Percentiles rank a stretch among this genome's conserved stretches.
Evolutionary conservation across 2,888 invertebrate species (phyloP).

Genomic region (Agrochola circellaris): DNA sequence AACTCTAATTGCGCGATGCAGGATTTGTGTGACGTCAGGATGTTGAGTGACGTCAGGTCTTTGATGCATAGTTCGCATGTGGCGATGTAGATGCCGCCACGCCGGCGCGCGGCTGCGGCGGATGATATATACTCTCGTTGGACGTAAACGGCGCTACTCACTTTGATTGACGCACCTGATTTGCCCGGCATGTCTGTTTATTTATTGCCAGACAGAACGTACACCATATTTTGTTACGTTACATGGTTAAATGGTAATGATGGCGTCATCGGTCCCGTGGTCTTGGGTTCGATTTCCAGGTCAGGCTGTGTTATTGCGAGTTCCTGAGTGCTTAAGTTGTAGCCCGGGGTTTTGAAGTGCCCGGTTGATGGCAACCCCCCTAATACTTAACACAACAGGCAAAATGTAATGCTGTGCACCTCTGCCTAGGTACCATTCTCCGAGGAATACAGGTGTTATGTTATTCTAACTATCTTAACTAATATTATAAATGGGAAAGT

Average conservation of each 20-base stretch:
- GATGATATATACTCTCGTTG: conserved; percentile 50
- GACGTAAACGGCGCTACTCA: conserved; percentile 29
- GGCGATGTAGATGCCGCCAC: no score
- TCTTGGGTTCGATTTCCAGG: background rate
- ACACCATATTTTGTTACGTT: background rate
- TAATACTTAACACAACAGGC: background rate
- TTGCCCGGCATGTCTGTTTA: conserved; percentile 46
- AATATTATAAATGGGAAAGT: no score
- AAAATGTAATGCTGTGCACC: background rate
- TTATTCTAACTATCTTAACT: no score
- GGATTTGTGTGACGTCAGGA: no score
- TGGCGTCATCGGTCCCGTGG: background rate
- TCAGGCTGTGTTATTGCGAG: no score
- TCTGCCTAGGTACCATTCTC: no score
- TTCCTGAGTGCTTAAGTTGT: background rate
- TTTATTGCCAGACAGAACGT: conserved; percentile 25
- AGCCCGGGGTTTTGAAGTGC: background rate
- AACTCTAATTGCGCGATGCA: no score
- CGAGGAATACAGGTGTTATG: no score
- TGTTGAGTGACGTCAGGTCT: no score
- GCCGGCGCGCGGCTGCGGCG: conserved; percentile 11
- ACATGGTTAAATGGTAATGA: background rate
- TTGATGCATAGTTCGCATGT: no score
- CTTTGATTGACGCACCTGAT: conserved; percentile 61
- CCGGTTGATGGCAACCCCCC: background rate